phyloP scores from a whole-genome alignment of 2,797 vertebrate species.

The Xiphorhynchus erythropygius region DNA sequence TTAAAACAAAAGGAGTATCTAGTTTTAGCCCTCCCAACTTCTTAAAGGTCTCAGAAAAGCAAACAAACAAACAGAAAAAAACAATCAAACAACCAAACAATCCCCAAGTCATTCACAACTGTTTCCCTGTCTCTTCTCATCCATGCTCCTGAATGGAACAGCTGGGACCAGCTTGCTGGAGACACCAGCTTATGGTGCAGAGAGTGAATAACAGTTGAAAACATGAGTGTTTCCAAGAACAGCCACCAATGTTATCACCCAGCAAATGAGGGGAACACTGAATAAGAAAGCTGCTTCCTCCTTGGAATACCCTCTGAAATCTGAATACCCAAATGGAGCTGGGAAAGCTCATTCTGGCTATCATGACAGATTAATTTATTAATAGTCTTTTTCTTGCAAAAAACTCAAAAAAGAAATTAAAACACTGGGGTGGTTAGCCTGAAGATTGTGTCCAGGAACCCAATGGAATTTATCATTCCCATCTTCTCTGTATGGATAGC shows the following conservation, averaged over 20 bases:
- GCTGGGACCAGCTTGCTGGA: neutral
- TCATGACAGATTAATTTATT: neutral
- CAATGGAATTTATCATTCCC: neutral
- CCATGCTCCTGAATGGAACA: neutral
- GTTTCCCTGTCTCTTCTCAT: neutral
- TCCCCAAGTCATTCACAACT: neutral
- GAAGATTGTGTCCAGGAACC: neutral
- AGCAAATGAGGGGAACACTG: neutral
- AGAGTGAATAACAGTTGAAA: neutral
- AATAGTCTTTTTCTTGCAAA: neutral
- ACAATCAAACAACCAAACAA: too few relatives aligned
- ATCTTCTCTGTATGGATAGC: neutral
- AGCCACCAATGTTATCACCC: neutral
- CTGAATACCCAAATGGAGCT: neutral
- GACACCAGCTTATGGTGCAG: neutral
- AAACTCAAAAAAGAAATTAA: rapidly evolving
- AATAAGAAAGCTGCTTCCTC: neutral
- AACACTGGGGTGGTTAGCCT: rapidly evolving
- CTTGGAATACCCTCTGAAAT: neutral
- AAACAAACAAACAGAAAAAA: neutral
- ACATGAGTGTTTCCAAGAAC: neutral
- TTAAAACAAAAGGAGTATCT: neutral
- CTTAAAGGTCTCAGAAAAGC: neutral
- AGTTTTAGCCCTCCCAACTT: neutral
- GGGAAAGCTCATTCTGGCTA: neutral